These are phyloP conservation scores for Labrus mixtus DNA, from an alignment of 2,113 vertebrate species.

Conservation along the genomic window DNA sequence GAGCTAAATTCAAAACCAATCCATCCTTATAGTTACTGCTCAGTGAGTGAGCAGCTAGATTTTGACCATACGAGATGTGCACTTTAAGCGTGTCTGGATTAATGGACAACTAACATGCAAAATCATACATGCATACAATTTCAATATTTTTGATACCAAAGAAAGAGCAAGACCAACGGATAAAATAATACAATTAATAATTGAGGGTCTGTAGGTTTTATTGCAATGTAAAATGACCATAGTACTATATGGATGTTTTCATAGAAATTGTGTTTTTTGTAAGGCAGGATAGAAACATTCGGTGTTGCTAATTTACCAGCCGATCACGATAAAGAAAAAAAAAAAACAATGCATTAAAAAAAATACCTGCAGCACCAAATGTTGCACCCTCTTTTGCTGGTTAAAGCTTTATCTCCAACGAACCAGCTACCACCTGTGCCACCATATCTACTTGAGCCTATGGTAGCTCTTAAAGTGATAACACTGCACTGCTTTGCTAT, in stretches of 20 bases:
- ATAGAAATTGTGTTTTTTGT: conserved; percentile 7
- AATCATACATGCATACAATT: conserved; percentile 2
- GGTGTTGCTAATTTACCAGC: conserved; percentile 39
- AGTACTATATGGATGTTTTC: not conserved
- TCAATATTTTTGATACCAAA: too few species aligned
- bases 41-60: conserved; percentile 49
- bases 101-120: conserved; percentile 31
- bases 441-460: conserved; percentile 64
- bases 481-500: conserved; percentile 48
- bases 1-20: conserved; percentile 77
- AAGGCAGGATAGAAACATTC: conserved; percentile 13
- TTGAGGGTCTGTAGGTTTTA: not conserved
- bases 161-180: not conserved
- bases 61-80: conserved; percentile 36
- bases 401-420: conserved; percentile 68
- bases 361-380: conserved; percentile 31
- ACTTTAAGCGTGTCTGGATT: conserved; percentile 32
- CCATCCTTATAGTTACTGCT: conserved; percentile 59
- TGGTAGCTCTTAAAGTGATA: conserved; percentile 70
- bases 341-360: conserved; percentile 25
- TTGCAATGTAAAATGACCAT: conserved; percentile 13
- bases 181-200: too few species aligned
- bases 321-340: conserved; percentile 45
- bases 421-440: conserved; percentile 64
- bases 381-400: conserved; percentile 52